A percentile compares a stretch with the other conserved stretches of the same genome.
Evolutionary conservation across 1,140 invertebrate species (phyloP).

Genomic region (Drosophila auraria): DNA sequence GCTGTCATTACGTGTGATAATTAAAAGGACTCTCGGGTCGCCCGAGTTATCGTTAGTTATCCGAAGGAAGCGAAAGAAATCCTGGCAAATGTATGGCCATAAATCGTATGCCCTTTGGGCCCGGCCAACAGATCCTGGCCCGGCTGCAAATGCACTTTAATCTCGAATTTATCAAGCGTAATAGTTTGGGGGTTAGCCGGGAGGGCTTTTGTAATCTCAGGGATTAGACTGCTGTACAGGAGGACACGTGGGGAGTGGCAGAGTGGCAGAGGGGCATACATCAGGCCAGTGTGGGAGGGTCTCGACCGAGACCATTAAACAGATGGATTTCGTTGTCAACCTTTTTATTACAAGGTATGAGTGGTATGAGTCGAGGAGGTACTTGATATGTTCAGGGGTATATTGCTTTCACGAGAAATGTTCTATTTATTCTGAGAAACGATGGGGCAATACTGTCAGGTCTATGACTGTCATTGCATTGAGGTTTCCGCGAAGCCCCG

Average conservation of each 20-base stretch:
- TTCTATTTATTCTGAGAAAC: neutral
- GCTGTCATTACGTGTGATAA: slow-evolving; percentile 84
- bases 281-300: slow-evolving; percentile 21
- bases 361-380: neutral
- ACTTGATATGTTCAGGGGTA: neutral
- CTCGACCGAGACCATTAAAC: slow-evolving; percentile 65
- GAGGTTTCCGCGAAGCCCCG: too few relatives aligned
- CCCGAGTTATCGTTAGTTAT: slow-evolving; percentile 16
- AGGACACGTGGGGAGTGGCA: slow-evolving; percentile 19
- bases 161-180: slow-evolving; percentile 84
- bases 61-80: slow-evolving; percentile 52
- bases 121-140: slow-evolving; percentile 39
- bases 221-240: slow-evolving; percentile 61
- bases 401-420: slow-evolving; percentile 5
- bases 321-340: slow-evolving; percentile 82
- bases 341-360: slow-evolving; percentile 46
- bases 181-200: slow-evolving; percentile 62
- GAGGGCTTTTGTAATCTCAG: slow-evolving; percentile 71
- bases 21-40: slow-evolving; percentile 69
- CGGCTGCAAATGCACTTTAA: slow-evolving; percentile 83
- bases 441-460: too few relatives aligned
- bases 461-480: slow-evolving; percentile 2
- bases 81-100: slow-evolving; percentile 74
- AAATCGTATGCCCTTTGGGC: slow-evolving; percentile 73
- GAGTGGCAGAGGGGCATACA: neutral